Conservation (phyloP, 2,113 vertebrate genomes). For the Boulengeromyrus knoepffleri region DNA sequence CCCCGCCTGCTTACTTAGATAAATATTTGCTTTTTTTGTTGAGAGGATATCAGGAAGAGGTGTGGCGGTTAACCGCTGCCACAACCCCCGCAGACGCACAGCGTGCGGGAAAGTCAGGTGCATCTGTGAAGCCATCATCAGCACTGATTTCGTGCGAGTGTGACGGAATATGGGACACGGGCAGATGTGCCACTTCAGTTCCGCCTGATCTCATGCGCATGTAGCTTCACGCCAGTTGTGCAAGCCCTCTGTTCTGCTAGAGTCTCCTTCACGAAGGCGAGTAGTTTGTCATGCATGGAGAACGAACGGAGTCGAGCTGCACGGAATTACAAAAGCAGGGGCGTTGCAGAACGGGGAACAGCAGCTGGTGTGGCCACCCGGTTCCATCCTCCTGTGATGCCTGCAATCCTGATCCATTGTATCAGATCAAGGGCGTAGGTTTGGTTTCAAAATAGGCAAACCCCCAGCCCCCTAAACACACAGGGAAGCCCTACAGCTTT, state of each 20-base stretch:
- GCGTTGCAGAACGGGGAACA: no score
- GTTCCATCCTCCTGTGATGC: background rate
- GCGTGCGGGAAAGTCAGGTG: background rate
- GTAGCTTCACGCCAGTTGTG: background rate
- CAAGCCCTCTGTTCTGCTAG: background rate
- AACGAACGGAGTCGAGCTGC: background rate
- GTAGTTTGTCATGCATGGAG: background rate
- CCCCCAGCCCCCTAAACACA: no score
- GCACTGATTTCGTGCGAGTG: background rate
- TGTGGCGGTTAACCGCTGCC: background rate
- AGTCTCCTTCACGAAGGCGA: background rate
- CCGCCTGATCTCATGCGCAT: background rate
- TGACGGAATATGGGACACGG: background rate
- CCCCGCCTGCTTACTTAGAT: background rate
- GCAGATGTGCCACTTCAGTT: background rate
- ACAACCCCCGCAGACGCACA: background rate
- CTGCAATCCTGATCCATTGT: background rate
- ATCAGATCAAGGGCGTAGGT: background rate
- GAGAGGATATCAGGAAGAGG: background rate
- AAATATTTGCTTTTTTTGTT: slow-evolving; percentile 14
- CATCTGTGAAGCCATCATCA: background rate
- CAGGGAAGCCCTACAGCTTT: no score
- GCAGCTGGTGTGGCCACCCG: background rate
- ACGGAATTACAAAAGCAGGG: background rate
- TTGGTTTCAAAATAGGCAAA: background rate